Percentiles rank a stretch among this genome's conserved stretches.
phyloP scores from a whole-genome alignment of 2,797 vertebrate species.

The Thaleichthys pacificus region DNA sequence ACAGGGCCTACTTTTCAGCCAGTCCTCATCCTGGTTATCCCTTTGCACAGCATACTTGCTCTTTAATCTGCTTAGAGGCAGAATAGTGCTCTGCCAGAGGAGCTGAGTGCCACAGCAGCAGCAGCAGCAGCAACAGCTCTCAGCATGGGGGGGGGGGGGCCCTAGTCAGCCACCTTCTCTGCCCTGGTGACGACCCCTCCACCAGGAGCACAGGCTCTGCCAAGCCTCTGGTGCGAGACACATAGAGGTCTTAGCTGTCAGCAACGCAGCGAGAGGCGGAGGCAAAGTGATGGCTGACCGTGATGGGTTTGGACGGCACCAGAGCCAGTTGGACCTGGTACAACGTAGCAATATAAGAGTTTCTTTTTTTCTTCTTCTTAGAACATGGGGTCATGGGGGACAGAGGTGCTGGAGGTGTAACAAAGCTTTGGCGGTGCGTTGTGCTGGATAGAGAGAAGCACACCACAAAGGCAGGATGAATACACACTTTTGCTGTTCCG shows the following conservation, averaged over 20 bases:
- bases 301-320: not conserved
- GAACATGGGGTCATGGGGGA: too few relatives aligned
- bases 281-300: not conserved
- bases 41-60: not conserved
- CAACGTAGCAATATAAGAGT: too few relatives aligned
- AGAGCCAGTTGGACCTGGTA: too few relatives aligned
- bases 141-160: too few relatives aligned
- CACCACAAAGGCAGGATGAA: too few relatives aligned
- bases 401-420: too few relatives aligned
- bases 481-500: too few relatives aligned
- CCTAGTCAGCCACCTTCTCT: not conserved
- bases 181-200: not conserved
- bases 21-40: not conserved
- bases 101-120: not conserved
- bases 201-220: not conserved
- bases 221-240: not conserved
- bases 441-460: too few relatives aligned
- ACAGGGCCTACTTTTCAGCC: not conserved
- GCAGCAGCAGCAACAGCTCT: not conserved
- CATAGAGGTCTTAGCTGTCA: not conserved
- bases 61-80: conserved; percentile 1
- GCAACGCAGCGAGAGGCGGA: not conserved
- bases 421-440: too few relatives aligned
- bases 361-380: too few relatives aligned
- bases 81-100: not conserved